phyloP scores from a whole-genome alignment of 2,113 vertebrate genomes.

The Toxostoma redivivum region DNA sequence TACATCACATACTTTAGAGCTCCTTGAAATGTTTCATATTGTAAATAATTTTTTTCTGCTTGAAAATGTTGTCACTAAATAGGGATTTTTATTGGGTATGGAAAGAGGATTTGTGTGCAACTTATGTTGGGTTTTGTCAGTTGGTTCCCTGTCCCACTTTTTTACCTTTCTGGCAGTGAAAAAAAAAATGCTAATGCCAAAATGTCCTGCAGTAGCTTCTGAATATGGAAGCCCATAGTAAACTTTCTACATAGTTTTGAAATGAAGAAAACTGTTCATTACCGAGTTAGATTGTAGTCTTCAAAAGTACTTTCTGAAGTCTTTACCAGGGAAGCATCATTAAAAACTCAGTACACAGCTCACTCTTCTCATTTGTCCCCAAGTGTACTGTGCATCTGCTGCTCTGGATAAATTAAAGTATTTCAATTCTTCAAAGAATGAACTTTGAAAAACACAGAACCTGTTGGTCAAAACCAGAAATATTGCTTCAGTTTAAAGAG shows the following conservation, averaged over 20 bases:
- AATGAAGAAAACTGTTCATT: slow-evolving; percentile 34
- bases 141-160: background rate
- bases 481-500: slow-evolving; percentile 16
- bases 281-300: background rate
- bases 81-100: background rate
- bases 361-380: slow-evolving; percentile 49
- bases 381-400: slow-evolving; percentile 38
- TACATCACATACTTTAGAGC: background rate
- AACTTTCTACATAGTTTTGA: background rate
- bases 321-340: slow-evolving; percentile 35
- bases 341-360: slow-evolving; percentile 60
- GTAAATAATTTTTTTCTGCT: background rate
- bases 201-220: background rate
- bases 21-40: background rate
- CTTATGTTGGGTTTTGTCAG: background rate
- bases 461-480: slow-evolving; percentile 27
- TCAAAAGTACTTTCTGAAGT: slow-evolving; percentile 56
- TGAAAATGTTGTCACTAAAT: background rate
- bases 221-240: background rate
- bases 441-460: slow-evolving; percentile 22
- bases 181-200: background rate
- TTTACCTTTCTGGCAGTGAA: background rate
- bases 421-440: slow-evolving; percentile 40
- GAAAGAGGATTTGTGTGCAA: background rate
- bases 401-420: slow-evolving; percentile 40